Conservation (phyloP, 2,888 invertebrate genomes). For the Syritta pipiens region DNA sequence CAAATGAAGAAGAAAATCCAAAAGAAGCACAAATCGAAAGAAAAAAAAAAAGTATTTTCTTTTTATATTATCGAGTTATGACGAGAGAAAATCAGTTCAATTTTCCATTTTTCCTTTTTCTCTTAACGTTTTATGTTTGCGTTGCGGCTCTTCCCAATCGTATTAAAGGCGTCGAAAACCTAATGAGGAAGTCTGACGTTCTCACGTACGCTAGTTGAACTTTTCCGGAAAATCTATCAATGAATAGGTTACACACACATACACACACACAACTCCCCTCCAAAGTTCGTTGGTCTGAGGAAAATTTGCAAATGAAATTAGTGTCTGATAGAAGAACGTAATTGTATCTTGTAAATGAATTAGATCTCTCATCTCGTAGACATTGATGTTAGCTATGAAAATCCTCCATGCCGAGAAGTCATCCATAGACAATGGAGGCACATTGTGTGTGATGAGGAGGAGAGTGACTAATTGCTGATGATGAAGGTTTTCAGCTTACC, state of each 20-base stretch:
- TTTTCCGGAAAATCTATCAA: constrained; percentile 35
- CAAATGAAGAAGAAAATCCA: constrained; percentile 21
- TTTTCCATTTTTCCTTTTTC: constrained; percentile 30
- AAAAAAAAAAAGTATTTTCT: not conserved
- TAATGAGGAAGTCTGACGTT: constrained; percentile 65
- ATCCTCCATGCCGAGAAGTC: not conserved
- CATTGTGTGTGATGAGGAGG: too few species aligned
- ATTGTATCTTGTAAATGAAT: constrained; percentile 64
- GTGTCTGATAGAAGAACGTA: constrained; percentile 63
- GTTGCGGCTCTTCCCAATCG: constrained; percentile 17
- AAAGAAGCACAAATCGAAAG: not conserved
- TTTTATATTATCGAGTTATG: constrained; percentile 26
- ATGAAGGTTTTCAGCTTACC: too few species aligned
- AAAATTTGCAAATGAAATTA: constrained; percentile 66
- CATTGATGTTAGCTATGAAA: not conserved
- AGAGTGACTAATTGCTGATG: constrained; percentile 29
- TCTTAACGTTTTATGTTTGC: not conserved
- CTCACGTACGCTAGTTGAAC: constrained; percentile 53
- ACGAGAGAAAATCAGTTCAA: constrained; percentile 50
- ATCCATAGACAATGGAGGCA: constrained; percentile 30
- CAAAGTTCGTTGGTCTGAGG: constrained; percentile 49
- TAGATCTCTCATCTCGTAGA: constrained; percentile 48
- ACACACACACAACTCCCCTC: not conserved
- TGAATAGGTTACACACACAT: not conserved
- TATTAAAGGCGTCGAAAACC: constrained; percentile 57